Evolutionary conservation across 64 coral and sea anemone genomes (phyloP).

Genomic region (Orbicella faveolata): DNA sequence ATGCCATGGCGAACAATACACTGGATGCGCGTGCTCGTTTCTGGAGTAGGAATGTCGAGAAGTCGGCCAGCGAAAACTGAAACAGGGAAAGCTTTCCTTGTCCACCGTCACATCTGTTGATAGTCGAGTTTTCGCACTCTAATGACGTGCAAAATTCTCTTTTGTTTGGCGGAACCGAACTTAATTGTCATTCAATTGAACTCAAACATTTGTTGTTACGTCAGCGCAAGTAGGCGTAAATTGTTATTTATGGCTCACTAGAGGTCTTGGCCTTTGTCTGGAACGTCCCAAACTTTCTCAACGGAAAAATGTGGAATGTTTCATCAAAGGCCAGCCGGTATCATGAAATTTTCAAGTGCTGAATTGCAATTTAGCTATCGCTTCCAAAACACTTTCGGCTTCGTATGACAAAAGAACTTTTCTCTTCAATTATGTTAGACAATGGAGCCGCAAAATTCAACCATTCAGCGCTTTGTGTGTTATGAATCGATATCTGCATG

Average conservation of each 20-base stretch:
- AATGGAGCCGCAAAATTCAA: not conserved
- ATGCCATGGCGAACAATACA: conserved; percentile 4
- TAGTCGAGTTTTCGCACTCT: conserved; percentile 18
- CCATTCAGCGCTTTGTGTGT: conserved; percentile 12
- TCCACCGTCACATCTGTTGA: conserved; percentile 46
- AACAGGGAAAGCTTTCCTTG: conserved; percentile 31
- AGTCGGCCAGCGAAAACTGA: not conserved
- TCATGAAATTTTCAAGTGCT: not conserved
- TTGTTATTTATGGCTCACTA: not conserved
- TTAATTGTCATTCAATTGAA: conserved; percentile 40
- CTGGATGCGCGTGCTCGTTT: not conserved
- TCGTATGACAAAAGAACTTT: conserved; percentile 28
- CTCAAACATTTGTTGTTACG: conserved; percentile 21
- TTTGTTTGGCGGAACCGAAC: conserved; percentile 13
- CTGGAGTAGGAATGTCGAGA: not conserved
- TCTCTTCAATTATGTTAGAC: not conserved
- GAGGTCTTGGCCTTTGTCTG: conserved; percentile 1
- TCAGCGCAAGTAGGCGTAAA: conserved; percentile 5
- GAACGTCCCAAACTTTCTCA: not conserved
- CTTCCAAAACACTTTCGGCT: not conserved
- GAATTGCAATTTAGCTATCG: not conserved
- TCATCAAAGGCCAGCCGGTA: too few relatives aligned
- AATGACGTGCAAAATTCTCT: conserved; percentile 35
- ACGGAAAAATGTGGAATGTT: too few relatives aligned
- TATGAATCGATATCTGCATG: not conserved